phyloP scores from a whole-genome alignment of 2,888 invertebrate species.

The Axea sp. region DNA sequence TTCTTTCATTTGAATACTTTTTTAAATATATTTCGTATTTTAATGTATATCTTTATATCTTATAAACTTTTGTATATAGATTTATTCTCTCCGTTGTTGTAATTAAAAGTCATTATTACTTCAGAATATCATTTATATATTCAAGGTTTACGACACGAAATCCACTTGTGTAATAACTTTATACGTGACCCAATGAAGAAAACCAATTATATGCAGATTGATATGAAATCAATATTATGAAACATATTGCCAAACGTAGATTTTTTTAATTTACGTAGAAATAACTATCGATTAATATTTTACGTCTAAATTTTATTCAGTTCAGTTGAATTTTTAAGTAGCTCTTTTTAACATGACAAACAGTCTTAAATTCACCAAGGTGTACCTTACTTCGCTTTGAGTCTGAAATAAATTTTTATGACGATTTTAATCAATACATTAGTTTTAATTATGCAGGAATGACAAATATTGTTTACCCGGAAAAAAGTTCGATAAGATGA shows the following conservation, averaged over 20 bases:
- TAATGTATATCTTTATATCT: too few species aligned
- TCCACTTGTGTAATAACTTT: slow-evolving; percentile 16
- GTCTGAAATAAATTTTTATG: slow-evolving; percentile 6
- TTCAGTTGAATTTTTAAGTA: too few species aligned
- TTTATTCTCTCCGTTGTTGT: too few species aligned
- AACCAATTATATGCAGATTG: slow-evolving; percentile 43
- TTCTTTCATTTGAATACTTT: too few species aligned
- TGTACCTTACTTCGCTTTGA: neutral
- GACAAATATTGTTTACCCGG: slow-evolving; percentile 52
- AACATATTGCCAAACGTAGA: slow-evolving; percentile 10
- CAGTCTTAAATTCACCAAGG: too few species aligned
- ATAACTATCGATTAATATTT: neutral
- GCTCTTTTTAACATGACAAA: too few species aligned
- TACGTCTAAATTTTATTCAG: too few species aligned
- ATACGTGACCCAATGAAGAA: slow-evolving; percentile 18
- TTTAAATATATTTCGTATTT: too few species aligned
- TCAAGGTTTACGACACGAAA: slow-evolving; percentile 13
- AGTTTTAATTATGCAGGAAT: slow-evolving; percentile 49
- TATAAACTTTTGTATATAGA: too few species aligned
- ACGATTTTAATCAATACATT: slow-evolving; percentile 25
- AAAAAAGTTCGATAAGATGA: slow-evolving; percentile 49
- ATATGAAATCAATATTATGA: slow-evolving; percentile 16
- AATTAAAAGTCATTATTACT: neutral
- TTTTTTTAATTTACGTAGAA: slow-evolving; percentile 3
- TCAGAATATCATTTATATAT: slow-evolving; percentile 5